Percentiles rank a stretch among this genome's conserved stretches.
phyloP scores from a whole-genome alignment of 2,888 invertebrate genomes.

The Macrophya annulata region DNA sequence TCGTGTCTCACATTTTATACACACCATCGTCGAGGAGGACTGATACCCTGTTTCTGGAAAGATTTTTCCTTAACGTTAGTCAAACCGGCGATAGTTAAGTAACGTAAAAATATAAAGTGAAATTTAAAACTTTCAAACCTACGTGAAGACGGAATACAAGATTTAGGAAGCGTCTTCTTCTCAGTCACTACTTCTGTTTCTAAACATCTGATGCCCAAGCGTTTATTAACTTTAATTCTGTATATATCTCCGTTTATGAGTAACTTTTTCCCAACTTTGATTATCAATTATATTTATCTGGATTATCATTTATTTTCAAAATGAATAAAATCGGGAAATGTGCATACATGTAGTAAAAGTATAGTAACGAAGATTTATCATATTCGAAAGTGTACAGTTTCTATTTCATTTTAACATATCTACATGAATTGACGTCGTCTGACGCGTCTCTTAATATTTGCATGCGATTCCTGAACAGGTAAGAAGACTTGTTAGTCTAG shows the following conservation, averaged over 20 bases:
- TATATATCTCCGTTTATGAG: background rate
- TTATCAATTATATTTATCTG: background rate
- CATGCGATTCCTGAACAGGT: background rate
- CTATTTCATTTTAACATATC: conserved; percentile 58
- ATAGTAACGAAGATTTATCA: conserved; percentile 61
- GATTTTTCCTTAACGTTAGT: background rate
- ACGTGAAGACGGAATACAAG: conserved; percentile 12
- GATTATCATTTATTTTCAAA: background rate
- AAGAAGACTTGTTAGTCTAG: background rate
- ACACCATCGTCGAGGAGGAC: background rate
- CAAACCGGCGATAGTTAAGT: conserved; percentile 8
- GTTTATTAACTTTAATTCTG: background rate
- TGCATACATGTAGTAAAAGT: conserved; percentile 24
- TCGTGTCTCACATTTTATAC: background rate
- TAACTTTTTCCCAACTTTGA: background rate
- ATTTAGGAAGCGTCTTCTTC: background rate
- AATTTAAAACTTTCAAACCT: conserved; percentile 31
- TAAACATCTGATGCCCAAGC: background rate
- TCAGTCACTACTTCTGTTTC: background rate
- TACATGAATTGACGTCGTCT: conserved; percentile 4
- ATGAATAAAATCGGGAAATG: conserved; percentile 46
- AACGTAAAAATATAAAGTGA: conserved; percentile 26
- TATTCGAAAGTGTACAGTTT: conserved; percentile 68
- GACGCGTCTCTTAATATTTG: background rate
- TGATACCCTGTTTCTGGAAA: background rate